Conservation (phyloP, 2,113 vertebrate species). For the Cricetomys ansorgei region DNA sequence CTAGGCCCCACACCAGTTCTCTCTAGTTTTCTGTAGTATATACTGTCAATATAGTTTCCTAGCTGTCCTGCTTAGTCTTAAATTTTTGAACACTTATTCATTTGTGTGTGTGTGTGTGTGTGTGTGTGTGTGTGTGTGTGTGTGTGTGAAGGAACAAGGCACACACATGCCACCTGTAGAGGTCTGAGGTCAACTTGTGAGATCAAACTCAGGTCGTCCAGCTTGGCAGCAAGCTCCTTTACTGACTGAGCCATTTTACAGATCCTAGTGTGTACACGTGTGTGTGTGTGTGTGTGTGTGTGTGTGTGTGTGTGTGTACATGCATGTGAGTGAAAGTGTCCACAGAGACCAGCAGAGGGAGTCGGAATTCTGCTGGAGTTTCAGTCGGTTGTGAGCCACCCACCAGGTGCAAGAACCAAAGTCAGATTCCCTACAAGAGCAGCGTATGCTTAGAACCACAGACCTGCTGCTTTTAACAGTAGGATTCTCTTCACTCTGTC, state of each 20-base stretch:
- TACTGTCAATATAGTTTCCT: not conserved
- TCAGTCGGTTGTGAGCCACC: no score
- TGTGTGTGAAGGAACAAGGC: not conserved
- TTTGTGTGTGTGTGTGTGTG: no score
- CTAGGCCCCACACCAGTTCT: not conserved
- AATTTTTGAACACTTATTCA: not conserved
- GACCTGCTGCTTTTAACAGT: not conserved
- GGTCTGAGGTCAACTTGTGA: not conserved
- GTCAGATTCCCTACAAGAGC: not conserved
- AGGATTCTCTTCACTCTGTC: not conserved
- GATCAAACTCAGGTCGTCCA: not conserved
- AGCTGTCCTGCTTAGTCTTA: not conserved
- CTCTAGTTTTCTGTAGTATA: not conserved
- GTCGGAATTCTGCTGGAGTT: not conserved
- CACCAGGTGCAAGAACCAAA: not conserved
- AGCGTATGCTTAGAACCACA: not conserved
- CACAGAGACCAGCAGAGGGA: not conserved
- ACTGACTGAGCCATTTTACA: not conserved
- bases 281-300: no score
- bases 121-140: no score
- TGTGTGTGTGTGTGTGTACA: accelerated
- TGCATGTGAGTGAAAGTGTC: not conserved
- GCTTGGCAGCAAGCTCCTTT: not conserved
- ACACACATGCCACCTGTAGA: not conserved
- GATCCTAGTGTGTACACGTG: not conserved